Conservation (phyloP, 2,113 vertebrate species). For the Cranoglanis bouderius region DNA sequence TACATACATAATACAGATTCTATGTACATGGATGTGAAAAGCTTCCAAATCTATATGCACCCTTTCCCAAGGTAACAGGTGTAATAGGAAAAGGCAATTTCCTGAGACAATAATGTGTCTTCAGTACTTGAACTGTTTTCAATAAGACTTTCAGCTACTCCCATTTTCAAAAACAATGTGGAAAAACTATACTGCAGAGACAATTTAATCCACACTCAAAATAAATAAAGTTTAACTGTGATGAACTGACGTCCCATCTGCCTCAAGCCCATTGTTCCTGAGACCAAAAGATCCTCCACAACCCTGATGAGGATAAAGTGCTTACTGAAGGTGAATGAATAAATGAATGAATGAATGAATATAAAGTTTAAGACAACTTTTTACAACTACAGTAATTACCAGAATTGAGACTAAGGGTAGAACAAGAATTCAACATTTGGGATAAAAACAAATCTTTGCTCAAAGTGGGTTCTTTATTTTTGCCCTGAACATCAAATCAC, state of each 20-base stretch:
- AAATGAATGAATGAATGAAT: neutral
- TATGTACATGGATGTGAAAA: neutral
- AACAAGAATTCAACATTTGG: neutral
- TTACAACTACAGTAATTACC: neutral
- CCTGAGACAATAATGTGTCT: neutral
- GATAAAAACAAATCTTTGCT: neutral
- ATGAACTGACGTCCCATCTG: too few species aligned
- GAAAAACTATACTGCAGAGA: neutral
- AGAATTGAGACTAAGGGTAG: neutral
- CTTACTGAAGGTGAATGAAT: neutral
- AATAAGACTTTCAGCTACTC: neutral
- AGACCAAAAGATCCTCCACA: neutral
- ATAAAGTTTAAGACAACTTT: neutral
- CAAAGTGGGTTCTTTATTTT: neutral
- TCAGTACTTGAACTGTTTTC: neutral
- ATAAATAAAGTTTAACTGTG: too few species aligned
- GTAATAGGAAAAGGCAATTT: neutral
- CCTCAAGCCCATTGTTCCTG: too few species aligned
- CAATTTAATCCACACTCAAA: neutral
- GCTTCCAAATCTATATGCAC: neutral
- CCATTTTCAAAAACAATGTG: neutral
- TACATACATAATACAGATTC: too few species aligned
- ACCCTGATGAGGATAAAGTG: neutral
- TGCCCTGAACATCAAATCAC: neutral
- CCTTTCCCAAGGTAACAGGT: neutral